Base-by-base conservation (phyloP, 2,113 vertebrate genomes). In the Lipotes vexillifer region DNA sequence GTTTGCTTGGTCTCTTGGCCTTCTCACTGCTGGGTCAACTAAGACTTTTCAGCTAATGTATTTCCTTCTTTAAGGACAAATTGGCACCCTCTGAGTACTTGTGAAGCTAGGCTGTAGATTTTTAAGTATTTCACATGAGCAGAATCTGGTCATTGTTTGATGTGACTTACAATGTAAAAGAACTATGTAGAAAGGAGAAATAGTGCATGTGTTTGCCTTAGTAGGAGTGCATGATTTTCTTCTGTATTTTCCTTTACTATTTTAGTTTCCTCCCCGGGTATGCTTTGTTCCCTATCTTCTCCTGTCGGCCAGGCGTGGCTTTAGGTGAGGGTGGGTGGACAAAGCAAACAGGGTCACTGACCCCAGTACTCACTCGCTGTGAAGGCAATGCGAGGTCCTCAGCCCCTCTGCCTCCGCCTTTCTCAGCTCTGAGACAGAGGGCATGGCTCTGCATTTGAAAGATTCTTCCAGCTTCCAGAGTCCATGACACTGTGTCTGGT, bases 131-230 rank as follows among this genome's bases (percentile, higher is more conserved):
- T 74, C 27, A 27, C n/a, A 1, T 41, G 49, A 80, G 36, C 57
- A 94, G 65, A 75, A 57, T 74, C 49, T 88, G 75, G 61, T 74
- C 8, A 41, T 38, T 61, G 92, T 93, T 97, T 92, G 14, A 65
- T 36, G 14, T 72, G 65, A 52, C 44, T 85, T 90, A 75, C 3
- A 69, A 27, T 41, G 8, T 41, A 52, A 72, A 93, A 74, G 80
- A 52, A 61, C 66, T 27, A 59, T 14, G 1, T 12, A 69, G 36
- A 93, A 84, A 81, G 27, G 27, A 74, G 61, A 93, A 38, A 25
- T 27, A 14, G 21, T 2, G 3, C 66, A 23, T 20, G 21, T 21
- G 23, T 81, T 57, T 63, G 63, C 44, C 87, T 88, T 69, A 17
- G 11, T 63, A 49, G 46, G 33, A 75, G 15, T 52, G 6, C 9